phyloP scores from a whole-genome alignment of 2,888 invertebrate species.

The Caenorhabditis sp. region DNA sequence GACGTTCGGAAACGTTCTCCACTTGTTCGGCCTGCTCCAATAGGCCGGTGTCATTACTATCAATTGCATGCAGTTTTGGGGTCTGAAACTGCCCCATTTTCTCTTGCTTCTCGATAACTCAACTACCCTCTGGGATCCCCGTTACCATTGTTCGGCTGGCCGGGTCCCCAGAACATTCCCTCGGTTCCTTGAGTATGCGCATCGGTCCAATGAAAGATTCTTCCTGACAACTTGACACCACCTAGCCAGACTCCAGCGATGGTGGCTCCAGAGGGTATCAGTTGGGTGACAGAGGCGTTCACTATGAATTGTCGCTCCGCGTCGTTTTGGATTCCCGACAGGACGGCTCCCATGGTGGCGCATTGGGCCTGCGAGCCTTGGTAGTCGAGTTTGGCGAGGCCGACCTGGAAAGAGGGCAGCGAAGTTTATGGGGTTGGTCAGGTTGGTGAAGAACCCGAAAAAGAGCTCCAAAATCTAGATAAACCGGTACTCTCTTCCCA shows the following conservation, averaged over 20 bases:
- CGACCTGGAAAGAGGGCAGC: too few relatives aligned
- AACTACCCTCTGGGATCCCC: conserved; percentile 5
- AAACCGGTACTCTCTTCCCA: too few relatives aligned
- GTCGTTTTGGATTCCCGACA: conserved; percentile 38
- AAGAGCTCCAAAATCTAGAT: too few relatives aligned
- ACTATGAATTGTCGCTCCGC: conserved; percentile 1
- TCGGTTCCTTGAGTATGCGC: conserved; percentile 31
- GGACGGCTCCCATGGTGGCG: conserved; percentile 17
- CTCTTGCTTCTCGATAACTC: not conserved
- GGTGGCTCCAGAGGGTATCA: not conserved
- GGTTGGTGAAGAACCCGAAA: too few relatives aligned
- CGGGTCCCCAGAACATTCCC: conserved; percentile 14
- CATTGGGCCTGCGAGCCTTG: conserved; percentile 2
- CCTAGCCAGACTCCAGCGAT: conserved; percentile 19
- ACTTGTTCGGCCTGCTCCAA: not conserved
- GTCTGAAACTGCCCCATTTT: not conserved
- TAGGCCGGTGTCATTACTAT: conserved; percentile 19
- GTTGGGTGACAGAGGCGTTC: not conserved
- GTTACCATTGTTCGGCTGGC: conserved; percentile 25
- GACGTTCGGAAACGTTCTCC: not conserved
- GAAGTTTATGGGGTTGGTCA: too few relatives aligned
- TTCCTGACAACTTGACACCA: not conserved
- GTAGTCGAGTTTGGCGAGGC: not conserved
- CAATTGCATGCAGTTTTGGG: conserved; percentile 25
- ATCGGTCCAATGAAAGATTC: conserved; percentile 33